phyloP scores from a whole-genome alignment of 2,888 invertebrate genomes.

The Drosophila yooni region DNA sequence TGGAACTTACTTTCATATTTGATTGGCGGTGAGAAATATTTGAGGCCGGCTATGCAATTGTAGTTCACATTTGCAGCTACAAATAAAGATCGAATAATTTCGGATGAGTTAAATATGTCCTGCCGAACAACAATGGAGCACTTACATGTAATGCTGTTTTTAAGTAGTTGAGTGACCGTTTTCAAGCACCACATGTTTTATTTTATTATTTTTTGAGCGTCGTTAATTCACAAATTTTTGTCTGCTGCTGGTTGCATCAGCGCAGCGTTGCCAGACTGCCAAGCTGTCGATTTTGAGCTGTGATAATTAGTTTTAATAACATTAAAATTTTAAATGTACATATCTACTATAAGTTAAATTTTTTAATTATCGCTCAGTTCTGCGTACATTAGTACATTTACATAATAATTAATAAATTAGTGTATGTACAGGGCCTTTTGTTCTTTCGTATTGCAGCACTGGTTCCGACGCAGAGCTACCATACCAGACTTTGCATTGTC shows the following conservation, averaged over 20 bases:
- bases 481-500: conserved; percentile 8
- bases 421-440: background rate
- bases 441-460: conserved; percentile 19
- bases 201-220: conserved; percentile 17
- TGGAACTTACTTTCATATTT: conserved; percentile 76
- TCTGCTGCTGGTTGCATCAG: conserved; percentile 54
- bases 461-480: conserved; percentile 15
- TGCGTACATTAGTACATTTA: background rate
- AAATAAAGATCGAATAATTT: conserved; percentile 18
- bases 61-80: conserved; percentile 53
- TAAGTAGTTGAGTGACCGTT: conserved; percentile 50
- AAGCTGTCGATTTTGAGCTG: background rate
- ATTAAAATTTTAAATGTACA: background rate
- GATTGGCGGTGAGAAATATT: conserved; percentile 89
- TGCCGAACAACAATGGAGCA: background rate
- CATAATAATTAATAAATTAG: background rate
- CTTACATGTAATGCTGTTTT: conserved; percentile 49
- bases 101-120: conserved; percentile 2
- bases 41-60: conserved; percentile 86
- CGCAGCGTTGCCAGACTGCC: conserved; percentile 51
- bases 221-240: conserved; percentile 9
- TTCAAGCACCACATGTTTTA: conserved; percentile 64
- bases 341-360: background rate
- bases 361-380: background rate
- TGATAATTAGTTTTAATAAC: background rate